Base-by-base conservation (phyloP, 2,797 vertebrate genomes). In the Epinephelus awoara region DNA sequence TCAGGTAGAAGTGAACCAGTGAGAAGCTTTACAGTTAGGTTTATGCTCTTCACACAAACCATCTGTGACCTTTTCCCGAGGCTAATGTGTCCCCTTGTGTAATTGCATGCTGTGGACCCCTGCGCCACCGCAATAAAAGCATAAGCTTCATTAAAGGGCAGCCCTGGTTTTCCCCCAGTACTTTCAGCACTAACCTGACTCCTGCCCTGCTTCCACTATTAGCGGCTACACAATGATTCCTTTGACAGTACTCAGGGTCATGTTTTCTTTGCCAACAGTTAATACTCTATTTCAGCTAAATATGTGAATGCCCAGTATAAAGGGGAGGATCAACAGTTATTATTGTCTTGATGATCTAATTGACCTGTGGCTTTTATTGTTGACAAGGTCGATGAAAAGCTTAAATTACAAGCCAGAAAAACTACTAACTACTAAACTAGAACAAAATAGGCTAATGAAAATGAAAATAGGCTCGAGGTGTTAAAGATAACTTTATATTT, bases 1-100 rank as follows among this genome's bases (percentile, higher is more conserved):
- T 67, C 5, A 5, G 9, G 19, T 27, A 21, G 10, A 49, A 59
- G 19, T 75, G 77, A 65, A 56, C 13, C 40, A 68, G 52, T 58
- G 40, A 56, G 40, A 68, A 70, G 67, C 64, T 38, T 6, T 85
- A 47, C 67, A 67, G 79, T 75, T 73, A 54, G 52, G 49, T 62
- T 67, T 77, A 72, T 71, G 75, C 61, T 77, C 57, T 73, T 67
- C 10, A 18, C 67, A 49, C 49, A 75, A 63, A 76, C 56, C 72
- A 47, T 73, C 79, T 74, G 78, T 88, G 85, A 91, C 91, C 89
- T 93, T 92, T 92, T 84, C 79, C 84, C 50, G 51, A 25, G 82
- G 82, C 75, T 75, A 84, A 87, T 77, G 82, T 86, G 82, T 84
- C 79, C 19, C 86, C 64, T 65, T 52, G 51, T 81, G 75, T 90